Conservation (phyloP, 1,140 invertebrate species). For the Polyergus mexicanus region DNA sequence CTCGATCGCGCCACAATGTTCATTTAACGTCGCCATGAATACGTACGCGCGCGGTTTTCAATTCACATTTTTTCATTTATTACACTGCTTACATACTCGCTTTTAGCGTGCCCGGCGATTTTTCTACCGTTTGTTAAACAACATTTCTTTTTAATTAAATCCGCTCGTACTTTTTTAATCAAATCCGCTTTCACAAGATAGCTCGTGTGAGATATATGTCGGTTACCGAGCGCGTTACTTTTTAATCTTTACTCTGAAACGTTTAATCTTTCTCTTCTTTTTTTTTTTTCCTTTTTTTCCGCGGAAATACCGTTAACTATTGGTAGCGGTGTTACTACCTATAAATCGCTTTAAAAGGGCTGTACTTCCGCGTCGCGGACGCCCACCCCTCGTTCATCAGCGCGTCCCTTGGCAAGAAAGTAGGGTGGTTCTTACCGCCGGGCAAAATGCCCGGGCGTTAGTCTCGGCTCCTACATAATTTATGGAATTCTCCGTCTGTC, state of each 20-base stretch:
- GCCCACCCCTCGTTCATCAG: constrained; percentile 56
- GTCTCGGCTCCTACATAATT: constrained; percentile 72
- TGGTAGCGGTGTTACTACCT: constrained; percentile 35
- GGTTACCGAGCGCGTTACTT: constrained; percentile 46
- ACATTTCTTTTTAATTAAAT: constrained; percentile 64
- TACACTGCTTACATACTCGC: constrained; percentile 57
- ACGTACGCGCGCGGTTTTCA: constrained; percentile 47
- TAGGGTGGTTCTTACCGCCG: constrained; percentile 51
- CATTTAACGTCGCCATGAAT: constrained; percentile 62
- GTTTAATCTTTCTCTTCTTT: constrained; percentile 23
- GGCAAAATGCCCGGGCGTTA: constrained; percentile 52
- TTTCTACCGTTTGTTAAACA: constrained; percentile 52
- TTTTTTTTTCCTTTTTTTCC: constrained; percentile 12
- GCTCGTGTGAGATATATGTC: constrained; percentile 47
- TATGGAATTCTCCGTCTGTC: constrained; percentile 77
- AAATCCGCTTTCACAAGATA: constrained; percentile 61
- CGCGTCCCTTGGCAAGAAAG: constrained; percentile 59
- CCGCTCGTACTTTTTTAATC: constrained; percentile 60
- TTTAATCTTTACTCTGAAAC: constrained; percentile 51
- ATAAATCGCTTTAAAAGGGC: constrained; percentile 63
- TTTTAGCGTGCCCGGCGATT: constrained; percentile 47
- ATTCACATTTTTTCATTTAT: constrained; percentile 62
- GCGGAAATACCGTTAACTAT: constrained; percentile 46
- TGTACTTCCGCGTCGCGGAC: constrained; percentile 50
- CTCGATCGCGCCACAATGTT: constrained; percentile 60